Percentiles rank a stretch among this genome's conserved stretches.
These are phyloP conservation scores for Sycobia sp. DNA, from an alignment of 1,140 invertebrate species.

Conservation along the genomic window DNA sequence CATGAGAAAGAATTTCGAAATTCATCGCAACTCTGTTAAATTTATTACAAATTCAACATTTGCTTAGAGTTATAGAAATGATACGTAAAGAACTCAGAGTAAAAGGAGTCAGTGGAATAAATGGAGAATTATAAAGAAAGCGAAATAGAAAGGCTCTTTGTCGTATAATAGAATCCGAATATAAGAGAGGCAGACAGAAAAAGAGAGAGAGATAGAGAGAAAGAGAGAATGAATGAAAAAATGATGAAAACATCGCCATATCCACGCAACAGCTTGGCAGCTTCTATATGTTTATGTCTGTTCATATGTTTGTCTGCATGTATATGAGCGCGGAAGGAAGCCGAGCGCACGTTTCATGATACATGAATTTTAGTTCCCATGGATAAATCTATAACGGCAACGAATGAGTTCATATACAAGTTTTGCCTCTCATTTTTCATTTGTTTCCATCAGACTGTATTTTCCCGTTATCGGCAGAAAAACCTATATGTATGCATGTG, in stretches of 20 bases:
- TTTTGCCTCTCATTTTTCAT: conserved; percentile 1
- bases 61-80: conserved; percentile 43
- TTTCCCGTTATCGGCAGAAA: conserved; percentile 25
- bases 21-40: conserved; percentile 42
- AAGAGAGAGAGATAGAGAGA: neutral
- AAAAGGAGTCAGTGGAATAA: too few species aligned
- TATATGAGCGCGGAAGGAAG: conserved; percentile 6
- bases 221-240: too few species aligned
- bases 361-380: conserved; percentile 21
- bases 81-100: conserved; percentile 12
- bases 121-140: too few species aligned
- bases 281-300: neutral
- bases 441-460: conserved; percentile 14
- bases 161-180: too few species aligned
- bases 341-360: neutral
- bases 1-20: conserved; percentile 32
- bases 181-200: neutral
- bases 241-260: conserved; percentile 34
- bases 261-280: conserved; percentile 30
- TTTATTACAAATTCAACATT: too few species aligned
- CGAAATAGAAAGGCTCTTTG: too few species aligned
- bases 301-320: conserved; percentile 13
- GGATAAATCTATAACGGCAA: too few species aligned
- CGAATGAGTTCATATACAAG: too few species aligned
- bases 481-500: neutral